phyloP scores from a whole-genome alignment of 2,113 vertebrate species.

The Atractosteus spatula region DNA sequence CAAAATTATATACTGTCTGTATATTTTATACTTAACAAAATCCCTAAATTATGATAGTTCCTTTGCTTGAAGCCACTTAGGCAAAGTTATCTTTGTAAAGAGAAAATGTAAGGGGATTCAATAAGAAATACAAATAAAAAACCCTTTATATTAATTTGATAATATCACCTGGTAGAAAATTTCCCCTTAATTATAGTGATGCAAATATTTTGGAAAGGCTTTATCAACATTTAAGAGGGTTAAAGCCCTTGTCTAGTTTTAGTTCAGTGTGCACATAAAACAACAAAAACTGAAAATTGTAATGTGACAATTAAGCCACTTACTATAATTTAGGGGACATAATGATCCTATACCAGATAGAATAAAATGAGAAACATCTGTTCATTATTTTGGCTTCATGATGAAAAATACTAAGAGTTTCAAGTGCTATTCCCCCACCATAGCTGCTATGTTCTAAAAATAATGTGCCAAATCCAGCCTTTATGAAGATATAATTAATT shows the following conservation, averaged over 20 bases:
- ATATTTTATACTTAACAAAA: neutral
- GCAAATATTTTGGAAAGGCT: constrained; percentile 5
- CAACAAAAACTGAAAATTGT: constrained; percentile 10
- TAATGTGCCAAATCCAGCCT: neutral
- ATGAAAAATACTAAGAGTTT: neutral
- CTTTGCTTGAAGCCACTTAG: too few species aligned
- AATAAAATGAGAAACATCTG: constrained; percentile 27
- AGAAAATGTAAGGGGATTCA: too few species aligned
- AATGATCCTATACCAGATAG: constrained; percentile 20
- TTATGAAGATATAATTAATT: neutral
- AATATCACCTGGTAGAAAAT: too few species aligned
- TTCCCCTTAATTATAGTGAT: too few species aligned
- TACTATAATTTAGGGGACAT: constrained; percentile 25
- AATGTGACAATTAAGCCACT: constrained; percentile 25
- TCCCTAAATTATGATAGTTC: too few species aligned
- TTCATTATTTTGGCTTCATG: constrained; percentile 2
- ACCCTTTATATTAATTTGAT: too few species aligned
- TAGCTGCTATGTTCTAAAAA: neutral
- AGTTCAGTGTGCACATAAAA: neutral
- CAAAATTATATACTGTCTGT: neutral
- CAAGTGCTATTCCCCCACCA: neutral
- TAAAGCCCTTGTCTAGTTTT: neutral
- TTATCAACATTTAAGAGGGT: constrained; percentile 62
- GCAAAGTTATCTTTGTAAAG: too few species aligned
- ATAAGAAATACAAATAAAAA: too few species aligned